phyloP scores from a whole-genome alignment of 2,797 vertebrate genomes.

The Coregonus suidteri region DNA sequence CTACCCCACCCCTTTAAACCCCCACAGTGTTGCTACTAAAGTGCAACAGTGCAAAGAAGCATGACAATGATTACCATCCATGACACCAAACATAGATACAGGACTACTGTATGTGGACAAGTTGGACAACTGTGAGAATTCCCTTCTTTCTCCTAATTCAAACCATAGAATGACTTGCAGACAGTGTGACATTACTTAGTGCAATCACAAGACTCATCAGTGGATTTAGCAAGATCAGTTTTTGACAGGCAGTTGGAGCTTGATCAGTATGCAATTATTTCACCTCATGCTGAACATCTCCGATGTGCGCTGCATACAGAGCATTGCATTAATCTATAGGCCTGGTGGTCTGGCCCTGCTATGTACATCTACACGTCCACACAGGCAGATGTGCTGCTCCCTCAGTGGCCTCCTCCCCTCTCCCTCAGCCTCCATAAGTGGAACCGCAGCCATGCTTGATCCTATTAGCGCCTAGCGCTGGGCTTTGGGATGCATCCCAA shows the following conservation, averaged over 20 bases:
- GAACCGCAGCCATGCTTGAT: slow-evolving; percentile 57
- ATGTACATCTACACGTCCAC: slow-evolving; percentile 11
- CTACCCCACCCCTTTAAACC: slow-evolving; percentile 36
- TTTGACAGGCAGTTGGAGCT: slow-evolving; percentile 22
- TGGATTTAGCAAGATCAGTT: not conserved
- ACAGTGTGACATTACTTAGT: slow-evolving; percentile 19
- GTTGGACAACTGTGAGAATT: no score
- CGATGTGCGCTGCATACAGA: slow-evolving; percentile 16
- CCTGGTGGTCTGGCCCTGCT: not conserved
- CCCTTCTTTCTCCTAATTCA: not conserved
- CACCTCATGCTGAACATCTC: not conserved
- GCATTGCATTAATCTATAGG: not conserved
- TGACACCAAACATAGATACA: slow-evolving; percentile 41
- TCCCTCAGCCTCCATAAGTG: slow-evolving; percentile 43
- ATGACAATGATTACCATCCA: slow-evolving; percentile 46
- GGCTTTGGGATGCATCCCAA: not conserved
- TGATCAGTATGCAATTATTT: slow-evolving; percentile 36
- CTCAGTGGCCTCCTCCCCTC: slow-evolving; percentile 36
- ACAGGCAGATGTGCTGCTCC: slow-evolving; percentile 21
- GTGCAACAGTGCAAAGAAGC: slow-evolving; percentile 51
- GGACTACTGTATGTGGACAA: slow-evolving; percentile 14
- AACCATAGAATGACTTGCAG: slow-evolving; percentile 1
- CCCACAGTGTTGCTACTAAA: slow-evolving; percentile 45
- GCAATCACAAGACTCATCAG: slow-evolving; percentile 17
- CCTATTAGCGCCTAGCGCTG: slow-evolving; percentile 63